These are phyloP conservation scores for Hephaestus fuliginosus DNA, from an alignment of 2,797 vertebrate genomes.

Conservation along the genomic window DNA sequence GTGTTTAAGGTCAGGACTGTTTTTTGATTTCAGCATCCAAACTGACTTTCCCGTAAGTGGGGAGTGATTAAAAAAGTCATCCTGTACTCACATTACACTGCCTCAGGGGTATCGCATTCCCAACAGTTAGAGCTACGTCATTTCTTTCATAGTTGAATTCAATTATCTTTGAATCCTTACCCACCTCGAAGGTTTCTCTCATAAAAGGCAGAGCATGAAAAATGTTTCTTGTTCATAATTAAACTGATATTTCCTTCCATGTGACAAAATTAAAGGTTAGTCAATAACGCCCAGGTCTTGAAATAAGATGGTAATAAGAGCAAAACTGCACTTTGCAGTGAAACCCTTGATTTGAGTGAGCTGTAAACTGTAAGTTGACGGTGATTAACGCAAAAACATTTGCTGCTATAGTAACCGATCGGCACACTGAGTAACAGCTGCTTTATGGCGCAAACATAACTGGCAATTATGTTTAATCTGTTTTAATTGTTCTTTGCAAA, in stretches of 20 bases:
- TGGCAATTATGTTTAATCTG: conserved; percentile 77
- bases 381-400: conserved; percentile 82
- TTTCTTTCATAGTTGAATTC: conserved; percentile 35
- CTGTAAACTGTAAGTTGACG: conserved; percentile 79
- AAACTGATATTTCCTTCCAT: conserved; percentile 68
- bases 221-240: conserved; percentile 60
- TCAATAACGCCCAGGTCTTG: conserved; percentile 61
- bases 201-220: conserved; percentile 47
- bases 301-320: conserved; percentile 77
- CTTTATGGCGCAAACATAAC: conserved; percentile 60
- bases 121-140: conserved; percentile 26
- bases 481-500: conserved; percentile 70
- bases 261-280: conserved; percentile 74
- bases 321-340: conserved; percentile 70
- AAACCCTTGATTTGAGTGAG: conserved; percentile 81
- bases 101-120: conserved; percentile 29
- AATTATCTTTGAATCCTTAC: conserved; percentile 44
- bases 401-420: conserved; percentile 80
- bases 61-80: conserved; percentile 51
- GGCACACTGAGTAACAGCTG: conserved; percentile 56
- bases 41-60: conserved; percentile 56
- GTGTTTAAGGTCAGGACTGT: conserved; percentile 62
- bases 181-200: conserved; percentile 36
- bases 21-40: conserved; percentile 62
- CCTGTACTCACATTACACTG: conserved; percentile 21